Evolutionary conservation across 2,888 invertebrate species (phyloP).

Genomic region (Agrypnus murinus): DNA sequence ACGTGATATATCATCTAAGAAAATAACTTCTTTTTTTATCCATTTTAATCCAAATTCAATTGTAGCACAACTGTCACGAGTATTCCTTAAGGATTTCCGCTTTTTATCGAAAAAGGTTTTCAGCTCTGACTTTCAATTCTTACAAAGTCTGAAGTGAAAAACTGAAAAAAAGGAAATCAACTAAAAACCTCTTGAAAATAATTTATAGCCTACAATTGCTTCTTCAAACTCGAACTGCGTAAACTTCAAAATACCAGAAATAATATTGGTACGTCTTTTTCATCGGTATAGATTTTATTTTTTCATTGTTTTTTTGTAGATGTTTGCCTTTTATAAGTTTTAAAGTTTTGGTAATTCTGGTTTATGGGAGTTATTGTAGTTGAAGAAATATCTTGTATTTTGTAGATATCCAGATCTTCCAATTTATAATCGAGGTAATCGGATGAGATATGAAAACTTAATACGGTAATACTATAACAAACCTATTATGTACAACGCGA

Average conservation of each 20-base stretch:
- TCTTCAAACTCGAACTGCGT: not conserved
- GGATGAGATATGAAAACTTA: too few species aligned
- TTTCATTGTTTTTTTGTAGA: not conserved
- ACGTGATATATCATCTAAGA: conserved; percentile 28
- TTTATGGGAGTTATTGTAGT: too few species aligned
- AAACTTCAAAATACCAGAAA: conserved; percentile 2
- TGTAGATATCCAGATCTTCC: too few species aligned
- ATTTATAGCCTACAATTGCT: conserved; percentile 8
- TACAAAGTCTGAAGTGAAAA: conserved; percentile 21
- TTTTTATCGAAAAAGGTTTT: conserved; percentile 33
- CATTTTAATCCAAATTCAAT: conserved; percentile 40
- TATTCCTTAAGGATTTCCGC: conserved; percentile 38
- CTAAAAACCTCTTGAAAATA: conserved; percentile 23
- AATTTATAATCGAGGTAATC: too few species aligned
- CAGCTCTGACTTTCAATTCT: conserved; percentile 32
- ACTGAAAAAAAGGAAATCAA: conserved; percentile 32
- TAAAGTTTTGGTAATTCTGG: not conserved
- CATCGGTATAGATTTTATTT: not conserved
- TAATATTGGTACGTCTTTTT: not conserved
- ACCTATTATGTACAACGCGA: too few species aligned
- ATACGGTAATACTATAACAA: too few species aligned
- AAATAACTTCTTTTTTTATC: conserved; percentile 29
- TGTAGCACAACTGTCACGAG: conserved; percentile 35
- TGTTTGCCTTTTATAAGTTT: too few species aligned
- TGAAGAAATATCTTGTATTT: too few species aligned